Evolutionary conservation across 2,113 vertebrate species (phyloP).

Genomic region (Elephas maximus): DNA sequence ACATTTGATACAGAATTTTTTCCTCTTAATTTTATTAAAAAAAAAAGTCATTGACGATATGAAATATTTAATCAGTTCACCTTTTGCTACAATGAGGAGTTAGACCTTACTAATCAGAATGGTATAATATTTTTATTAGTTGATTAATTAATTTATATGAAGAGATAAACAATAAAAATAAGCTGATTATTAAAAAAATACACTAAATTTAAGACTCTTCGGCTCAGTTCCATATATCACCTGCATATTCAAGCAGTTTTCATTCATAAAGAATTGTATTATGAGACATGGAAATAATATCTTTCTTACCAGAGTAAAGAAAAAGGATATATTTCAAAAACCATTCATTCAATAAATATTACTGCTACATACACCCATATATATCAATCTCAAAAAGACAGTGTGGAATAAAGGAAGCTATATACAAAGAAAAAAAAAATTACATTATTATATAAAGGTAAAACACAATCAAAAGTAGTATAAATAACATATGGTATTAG

Average conservation of each 20-base stretch:
- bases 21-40: background rate
- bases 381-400: background rate
- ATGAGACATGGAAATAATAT: background rate
- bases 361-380: background rate
- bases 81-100: background rate
- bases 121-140: background rate
- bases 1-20: background rate
- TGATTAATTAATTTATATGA: no score
- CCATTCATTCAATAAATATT: background rate
- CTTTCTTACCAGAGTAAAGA: background rate
- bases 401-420: background rate
- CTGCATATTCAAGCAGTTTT: background rate
- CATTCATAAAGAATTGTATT: background rate
- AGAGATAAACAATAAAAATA: background rate
- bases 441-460: background rate
- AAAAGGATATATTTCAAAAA: background rate
- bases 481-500: background rate
- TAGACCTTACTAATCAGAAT: background rate
- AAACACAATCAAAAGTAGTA: background rate
- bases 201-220: background rate
- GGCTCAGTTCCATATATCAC: background rate
- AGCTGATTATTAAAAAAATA: background rate
- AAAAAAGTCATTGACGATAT: background rate
- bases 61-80: background rate
- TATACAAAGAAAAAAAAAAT: conserved; percentile 12